These are phyloP conservation scores for Trachelus stipa DNA, from an alignment of 2,888 invertebrate species.

Conservation along the genomic window DNA sequence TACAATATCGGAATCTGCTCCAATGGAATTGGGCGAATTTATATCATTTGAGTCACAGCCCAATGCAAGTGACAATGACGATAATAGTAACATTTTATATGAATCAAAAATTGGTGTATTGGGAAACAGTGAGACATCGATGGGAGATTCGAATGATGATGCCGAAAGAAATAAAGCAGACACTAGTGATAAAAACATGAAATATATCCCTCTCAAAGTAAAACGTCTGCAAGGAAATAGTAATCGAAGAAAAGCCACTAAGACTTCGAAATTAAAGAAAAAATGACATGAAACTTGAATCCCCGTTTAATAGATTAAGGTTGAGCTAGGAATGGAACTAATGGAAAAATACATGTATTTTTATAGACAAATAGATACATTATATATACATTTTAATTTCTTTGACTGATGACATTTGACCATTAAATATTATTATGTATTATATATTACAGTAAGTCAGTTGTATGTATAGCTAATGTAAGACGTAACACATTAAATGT, in stretches of 20 bases:
- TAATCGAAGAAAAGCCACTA: conserved; percentile 56
- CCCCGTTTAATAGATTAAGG: conserved; percentile 25
- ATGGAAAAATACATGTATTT: conserved; percentile 16
- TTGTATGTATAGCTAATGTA: too few relatives aligned
- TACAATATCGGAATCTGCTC: background rate
- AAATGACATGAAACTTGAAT: conserved; percentile 37
- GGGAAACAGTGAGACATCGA: background rate
- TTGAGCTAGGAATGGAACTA: too few relatives aligned
- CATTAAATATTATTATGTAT: background rate
- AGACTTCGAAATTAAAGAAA: conserved; percentile 41
- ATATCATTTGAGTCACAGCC: background rate
- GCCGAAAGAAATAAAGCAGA: too few relatives aligned
- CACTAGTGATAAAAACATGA: conserved; percentile 1
- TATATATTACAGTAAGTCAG: too few relatives aligned
- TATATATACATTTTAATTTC: conserved; percentile 22
- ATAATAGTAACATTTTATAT: background rate
- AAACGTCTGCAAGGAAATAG: conserved; percentile 55
- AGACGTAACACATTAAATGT: too few relatives aligned
- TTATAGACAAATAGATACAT: conserved; percentile 19
- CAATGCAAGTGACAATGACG: background rate
- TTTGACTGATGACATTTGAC: conserved; percentile 5
- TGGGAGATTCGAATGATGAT: background rate
- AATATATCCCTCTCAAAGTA: conserved; percentile 57
- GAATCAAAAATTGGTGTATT: conserved; percentile 2
- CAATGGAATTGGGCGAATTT: conserved; percentile 1